phyloP scores from a whole-genome alignment of 2,797 vertebrate genomes.

The Pantherophis alleghaniensis region DNA sequence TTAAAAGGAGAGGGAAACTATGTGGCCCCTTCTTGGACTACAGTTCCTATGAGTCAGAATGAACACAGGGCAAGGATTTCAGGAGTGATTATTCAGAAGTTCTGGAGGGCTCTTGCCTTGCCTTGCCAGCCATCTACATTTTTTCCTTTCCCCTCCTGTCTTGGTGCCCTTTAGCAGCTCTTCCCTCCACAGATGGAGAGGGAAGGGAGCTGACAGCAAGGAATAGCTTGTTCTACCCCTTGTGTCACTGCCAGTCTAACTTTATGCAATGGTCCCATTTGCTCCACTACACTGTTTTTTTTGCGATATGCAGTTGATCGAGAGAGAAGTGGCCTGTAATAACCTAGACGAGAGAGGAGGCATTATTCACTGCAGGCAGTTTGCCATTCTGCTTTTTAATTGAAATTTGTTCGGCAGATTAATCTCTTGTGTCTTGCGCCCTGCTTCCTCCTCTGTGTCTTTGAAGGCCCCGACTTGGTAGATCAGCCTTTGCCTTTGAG shows the following conservation, averaged over 20 bases:
- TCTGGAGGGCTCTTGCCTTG: not conserved
- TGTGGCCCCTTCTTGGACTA: not conserved
- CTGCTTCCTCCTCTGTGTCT: not conserved
- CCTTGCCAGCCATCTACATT: not conserved
- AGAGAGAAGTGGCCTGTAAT: not conserved
- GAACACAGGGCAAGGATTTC: not conserved
- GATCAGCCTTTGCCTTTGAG: not conserved
- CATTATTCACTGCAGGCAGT: not conserved
- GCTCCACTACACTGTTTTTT: not conserved
- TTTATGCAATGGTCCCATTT: not conserved
- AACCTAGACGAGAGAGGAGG: not conserved
- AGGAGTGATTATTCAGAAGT: not conserved
- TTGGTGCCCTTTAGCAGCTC: not conserved
- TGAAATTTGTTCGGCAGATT: not conserved
- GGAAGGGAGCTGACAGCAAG: not conserved
- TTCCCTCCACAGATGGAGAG: not conserved
- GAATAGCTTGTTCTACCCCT: not conserved
- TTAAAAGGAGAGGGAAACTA: not conserved
- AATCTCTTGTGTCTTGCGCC: not conserved
- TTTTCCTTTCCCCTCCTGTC: not conserved
- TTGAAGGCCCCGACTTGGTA: not conserved
- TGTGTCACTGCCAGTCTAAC: not conserved
- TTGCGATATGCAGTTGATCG: not conserved
- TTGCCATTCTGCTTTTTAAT: not conserved
- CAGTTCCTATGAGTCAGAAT: not conserved